These are phyloP conservation scores for Dreissena polymorpha DNA, from an alignment of 1,140 invertebrate genomes.

Conservation along the genomic window DNA sequence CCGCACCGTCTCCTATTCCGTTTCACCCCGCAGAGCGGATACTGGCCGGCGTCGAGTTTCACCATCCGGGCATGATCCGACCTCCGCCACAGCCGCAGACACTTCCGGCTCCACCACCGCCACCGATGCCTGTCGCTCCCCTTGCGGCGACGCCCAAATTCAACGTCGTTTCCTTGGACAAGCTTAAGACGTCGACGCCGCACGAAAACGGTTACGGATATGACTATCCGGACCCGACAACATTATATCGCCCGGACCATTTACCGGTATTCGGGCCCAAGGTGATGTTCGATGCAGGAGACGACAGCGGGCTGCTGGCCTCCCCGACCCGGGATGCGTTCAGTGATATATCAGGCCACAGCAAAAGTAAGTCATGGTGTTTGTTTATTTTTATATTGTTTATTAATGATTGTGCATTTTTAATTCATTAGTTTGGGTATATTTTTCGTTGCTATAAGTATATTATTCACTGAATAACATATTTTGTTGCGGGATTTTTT, in stretches of 20 bases:
- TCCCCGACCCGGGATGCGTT: slow-evolving; percentile 18
- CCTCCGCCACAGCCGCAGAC: slow-evolving; percentile 28
- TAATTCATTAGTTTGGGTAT: too few species aligned
- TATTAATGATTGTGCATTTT: too few species aligned
- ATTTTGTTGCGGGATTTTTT: too few species aligned
- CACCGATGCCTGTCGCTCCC: slow-evolving; percentile 23
- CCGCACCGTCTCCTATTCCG: slow-evolving; percentile 3
- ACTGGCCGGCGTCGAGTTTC: slow-evolving; percentile 18
- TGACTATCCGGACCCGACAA: slow-evolving; percentile 23
- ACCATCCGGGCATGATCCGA: slow-evolving; percentile 42
- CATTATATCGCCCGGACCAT: slow-evolving; percentile 15
- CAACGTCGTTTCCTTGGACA: slow-evolving; percentile 27
- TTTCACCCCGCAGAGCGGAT: slow-evolving; percentile 21
- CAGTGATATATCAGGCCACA: slow-evolving; percentile 30
- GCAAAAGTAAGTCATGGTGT: slow-evolving; percentile 10
- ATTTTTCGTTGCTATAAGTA: too few species aligned
- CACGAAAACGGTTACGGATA: not conserved
- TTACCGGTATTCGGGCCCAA: slow-evolving; percentile 27
- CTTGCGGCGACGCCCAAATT: slow-evolving; percentile 18
- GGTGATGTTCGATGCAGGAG: slow-evolving; percentile 39
- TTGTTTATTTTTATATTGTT: not conserved
- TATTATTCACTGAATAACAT: too few species aligned
- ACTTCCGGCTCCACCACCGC: slow-evolving; percentile 46
- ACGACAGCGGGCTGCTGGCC: slow-evolving; percentile 8
- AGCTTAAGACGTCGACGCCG: slow-evolving; percentile 14